Base-by-base conservation (phyloP, 1,140 invertebrate species). In the Polypedilum vanderplanki region DNA sequence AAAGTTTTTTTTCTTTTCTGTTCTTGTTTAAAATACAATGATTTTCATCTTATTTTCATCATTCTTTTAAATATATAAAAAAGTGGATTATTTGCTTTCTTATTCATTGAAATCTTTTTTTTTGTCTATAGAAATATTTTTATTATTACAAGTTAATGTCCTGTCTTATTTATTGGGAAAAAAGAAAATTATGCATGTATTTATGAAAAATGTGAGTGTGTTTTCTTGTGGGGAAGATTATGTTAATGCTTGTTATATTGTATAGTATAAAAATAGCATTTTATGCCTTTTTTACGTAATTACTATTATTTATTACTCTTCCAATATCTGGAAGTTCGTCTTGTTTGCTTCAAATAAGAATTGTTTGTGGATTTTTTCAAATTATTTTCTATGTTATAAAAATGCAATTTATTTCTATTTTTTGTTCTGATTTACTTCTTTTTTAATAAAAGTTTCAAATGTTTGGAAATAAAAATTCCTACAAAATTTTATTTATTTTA, bases 211-310 rank as follows among this genome's bases (percentile, higher is more conserved):
- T 8, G 41, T 10, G 41, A 57, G 12, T 57, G n/a, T 57, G 46
- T 57, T 12, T 33, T 33, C 2, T 33, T 57, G n/a, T 57, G n/a
- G 46, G 46, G 12, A 57, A 57, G 12, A n/a, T 57, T 57, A n/a
- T 57, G 24, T 33, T 33, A 33, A n/a, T 57, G 46, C 46, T 33
- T 57, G 46, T 57, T 57, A 57, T 57, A 57, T 70, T 22, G 65
- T 70, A 9, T 70, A 70, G 65, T 70, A 70, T 70, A 70, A 70
- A 70, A 70, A 70, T 70, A 70, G 65, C 65, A 70, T 70, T 70
- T 70, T 10, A 70, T 18, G 17, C n/a, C 46, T n/a, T 57, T 57
- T 57, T 57, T 57, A 57, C 46, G 46, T 57, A n/a, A 57, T 57
- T 57, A n/a, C 12, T 57, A 12, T n/a, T 57, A n/a, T 57, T n/a